Evolutionary conservation across 2,797 vertebrate genomes (phyloP), one percentile per base, ranked within the genome.

Genomic region (Pampus argenteus): DNA sequence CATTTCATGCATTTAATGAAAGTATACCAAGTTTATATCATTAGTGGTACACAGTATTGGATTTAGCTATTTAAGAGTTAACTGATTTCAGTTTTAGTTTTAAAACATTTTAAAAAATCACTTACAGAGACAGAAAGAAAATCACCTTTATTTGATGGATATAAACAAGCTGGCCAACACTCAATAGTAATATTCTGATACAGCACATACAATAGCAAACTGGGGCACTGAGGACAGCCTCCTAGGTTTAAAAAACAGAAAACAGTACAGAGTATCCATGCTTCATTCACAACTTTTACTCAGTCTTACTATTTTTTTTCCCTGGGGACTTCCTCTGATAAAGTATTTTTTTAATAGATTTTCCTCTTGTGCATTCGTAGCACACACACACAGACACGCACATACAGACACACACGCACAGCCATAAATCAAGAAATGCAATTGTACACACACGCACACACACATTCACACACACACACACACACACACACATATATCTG

Each of bases 81-180:
- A 60, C 11, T 9, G 5, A 45, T 73, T 54, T 69, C 25, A 71
- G n/a, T 8, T 54, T 69, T 29, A 71, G n/a, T 8, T 47, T 42
- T 18, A 55, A 29, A 60, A 83, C 73, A 63, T n/a, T n/a, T n/a
- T n/a, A 44, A 44, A 18, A 44, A 44, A 44, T 54, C 26, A 77
- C 75, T 61, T 77, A 78, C 78, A 66, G 65, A 84, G 72, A 83
- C 82, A 93, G 96, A 98, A 98, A 98, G 97, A 97, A 97, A 93
- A 95, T 94, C 94, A 96, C 95, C 93, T 98, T 99, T 99, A 98
- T 99, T 99, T 94, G 95, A 97, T 98, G 96, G 95, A 96, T 98
- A 98, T 96, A 99, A 99, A 99, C 95, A 95, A 97, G 96, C 95
- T 95, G 94, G 95, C 95, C 94, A 95, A 97, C 96, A 98, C 95